These are phyloP conservation scores for Drosophila stalkeri DNA, from an alignment of 2,888 invertebrate genomes.

Conservation along the genomic window DNA sequence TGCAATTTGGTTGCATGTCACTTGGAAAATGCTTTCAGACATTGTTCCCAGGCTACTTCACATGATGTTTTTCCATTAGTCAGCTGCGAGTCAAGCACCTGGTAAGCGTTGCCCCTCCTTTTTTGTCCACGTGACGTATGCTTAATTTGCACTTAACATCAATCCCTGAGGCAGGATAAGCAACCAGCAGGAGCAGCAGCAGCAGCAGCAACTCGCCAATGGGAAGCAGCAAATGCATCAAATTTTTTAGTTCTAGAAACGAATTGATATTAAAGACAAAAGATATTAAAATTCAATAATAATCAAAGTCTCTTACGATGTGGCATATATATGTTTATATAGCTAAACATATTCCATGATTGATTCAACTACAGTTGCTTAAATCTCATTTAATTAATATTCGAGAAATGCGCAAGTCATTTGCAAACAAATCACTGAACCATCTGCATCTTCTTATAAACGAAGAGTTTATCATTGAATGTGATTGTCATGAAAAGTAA, in stretches of 20 bases:
- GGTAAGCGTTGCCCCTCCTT: constrained; percentile 27
- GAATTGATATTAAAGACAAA: neutral
- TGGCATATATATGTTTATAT: neutral
- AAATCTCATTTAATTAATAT: neutral
- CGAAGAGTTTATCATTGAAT: neutral
- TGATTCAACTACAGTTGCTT: neutral
- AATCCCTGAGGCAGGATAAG: constrained; percentile 27
- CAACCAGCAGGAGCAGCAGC: neutral
- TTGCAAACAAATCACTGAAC: constrained; percentile 14
- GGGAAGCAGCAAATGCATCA: constrained; percentile 1
- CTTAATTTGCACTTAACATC: constrained; percentile 50
- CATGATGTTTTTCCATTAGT: constrained; percentile 59
- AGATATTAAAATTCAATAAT: neutral
- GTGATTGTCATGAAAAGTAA: constrained; percentile 15
- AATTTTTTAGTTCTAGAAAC: neutral
- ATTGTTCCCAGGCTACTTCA: constrained; percentile 56
- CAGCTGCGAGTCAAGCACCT: constrained; percentile 52
- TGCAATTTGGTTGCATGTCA: constrained; percentile 78
- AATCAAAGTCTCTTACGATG: neutral
- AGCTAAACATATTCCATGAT: neutral
- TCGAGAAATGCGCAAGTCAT: constrained; percentile 6
- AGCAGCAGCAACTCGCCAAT: constrained; percentile 13
- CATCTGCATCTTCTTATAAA: neutral
- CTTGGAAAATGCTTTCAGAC: constrained; percentile 75
- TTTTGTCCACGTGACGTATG: constrained; percentile 51